These are phyloP conservation scores for Meandrina meandrites DNA, from an alignment of 92 coral and sea anemone species.

Conservation along the genomic window DNA sequence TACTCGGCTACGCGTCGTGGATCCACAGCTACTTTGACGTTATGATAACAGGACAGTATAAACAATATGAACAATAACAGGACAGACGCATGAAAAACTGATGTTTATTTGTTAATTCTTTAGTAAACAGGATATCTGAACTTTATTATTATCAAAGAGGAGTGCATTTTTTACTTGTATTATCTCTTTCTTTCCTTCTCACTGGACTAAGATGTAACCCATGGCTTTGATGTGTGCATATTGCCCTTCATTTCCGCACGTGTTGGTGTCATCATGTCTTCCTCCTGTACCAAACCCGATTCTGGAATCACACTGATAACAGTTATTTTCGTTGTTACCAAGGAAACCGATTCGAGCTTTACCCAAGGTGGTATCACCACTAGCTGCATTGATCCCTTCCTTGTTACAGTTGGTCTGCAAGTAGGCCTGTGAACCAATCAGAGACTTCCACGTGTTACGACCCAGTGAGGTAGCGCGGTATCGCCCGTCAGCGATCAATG, in stretches of 20 bases:
- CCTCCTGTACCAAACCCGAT: constrained; percentile 67
- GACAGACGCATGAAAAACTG: no score
- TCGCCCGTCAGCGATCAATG: constrained; percentile 2
- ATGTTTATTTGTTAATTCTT: no score
- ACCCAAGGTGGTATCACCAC: not conserved
- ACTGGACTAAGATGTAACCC: constrained; percentile 4
- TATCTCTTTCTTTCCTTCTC: not conserved
- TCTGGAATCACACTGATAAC: constrained; percentile 46
- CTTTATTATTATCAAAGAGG: no score
- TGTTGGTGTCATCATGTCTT: constrained; percentile 44
- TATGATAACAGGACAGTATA: no score
- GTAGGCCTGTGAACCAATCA: not conserved
- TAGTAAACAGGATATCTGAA: no score
- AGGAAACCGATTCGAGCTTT: constrained; percentile 49
- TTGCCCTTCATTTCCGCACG: constrained; percentile 51
- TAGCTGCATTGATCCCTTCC: not conserved
- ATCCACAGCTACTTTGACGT: no score
- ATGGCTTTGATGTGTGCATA: not conserved
- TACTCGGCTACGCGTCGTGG: no score
- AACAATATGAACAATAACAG: no score
- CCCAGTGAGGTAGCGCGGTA: not conserved
- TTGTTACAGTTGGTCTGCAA: constrained; percentile 22
- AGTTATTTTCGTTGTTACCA: constrained; percentile 28
- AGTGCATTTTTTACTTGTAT: no score
- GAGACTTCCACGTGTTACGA: not conserved